A percentile compares a stretch with the other conserved stretches of the same genome.
Evolutionary conservation across 1,140 invertebrate genomes (phyloP).

Genomic region (Goniozus legneri): DNA sequence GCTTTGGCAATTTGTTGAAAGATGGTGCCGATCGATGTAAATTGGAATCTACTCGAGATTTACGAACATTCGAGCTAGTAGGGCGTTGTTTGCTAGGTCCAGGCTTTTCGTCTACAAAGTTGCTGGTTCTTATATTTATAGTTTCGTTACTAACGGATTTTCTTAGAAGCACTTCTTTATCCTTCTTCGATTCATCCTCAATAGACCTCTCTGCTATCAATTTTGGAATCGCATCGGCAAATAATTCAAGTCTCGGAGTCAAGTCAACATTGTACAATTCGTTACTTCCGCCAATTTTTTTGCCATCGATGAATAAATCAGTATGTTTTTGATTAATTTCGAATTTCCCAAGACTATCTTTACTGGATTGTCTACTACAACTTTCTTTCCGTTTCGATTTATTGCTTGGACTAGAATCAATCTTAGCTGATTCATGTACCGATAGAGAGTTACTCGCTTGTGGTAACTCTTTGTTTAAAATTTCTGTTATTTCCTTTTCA

Average conservation of each 20-base stretch:
- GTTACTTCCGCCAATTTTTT: slow-evolving; percentile 15
- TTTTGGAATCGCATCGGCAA: slow-evolving; percentile 49
- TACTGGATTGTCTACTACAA: slow-evolving; percentile 6
- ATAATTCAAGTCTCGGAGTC: slow-evolving; percentile 46
- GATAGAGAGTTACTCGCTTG: slow-evolving; percentile 5
- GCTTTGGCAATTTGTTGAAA: not conserved
- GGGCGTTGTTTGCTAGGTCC: not conserved
- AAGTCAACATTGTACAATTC: slow-evolving; percentile 45
- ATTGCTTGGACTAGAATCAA: slow-evolving; percentile 15
- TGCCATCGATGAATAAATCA: slow-evolving; percentile 4
- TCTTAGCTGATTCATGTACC: slow-evolving; percentile 24
- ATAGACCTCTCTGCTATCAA: slow-evolving; percentile 42
- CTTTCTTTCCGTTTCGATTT: slow-evolving; percentile 4
- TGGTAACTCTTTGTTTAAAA: slow-evolving; percentile 35
- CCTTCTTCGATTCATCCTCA: slow-evolving; percentile 21
- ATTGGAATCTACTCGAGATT: not conserved
- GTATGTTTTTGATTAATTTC: not conserved
- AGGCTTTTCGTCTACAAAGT: slow-evolving; percentile 7
- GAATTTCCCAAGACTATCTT: slow-evolving; percentile 8
- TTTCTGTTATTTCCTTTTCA: slow-evolving; percentile 42
- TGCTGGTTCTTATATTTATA: slow-evolving; percentile 9
- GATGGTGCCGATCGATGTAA: too few species aligned
- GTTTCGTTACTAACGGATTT: not conserved
- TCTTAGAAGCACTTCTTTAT: slow-evolving; percentile 9
- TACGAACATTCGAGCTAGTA: not conserved